phyloP scores from a whole-genome alignment of 2,888 invertebrate species.

The Lymantria dispar region DNA sequence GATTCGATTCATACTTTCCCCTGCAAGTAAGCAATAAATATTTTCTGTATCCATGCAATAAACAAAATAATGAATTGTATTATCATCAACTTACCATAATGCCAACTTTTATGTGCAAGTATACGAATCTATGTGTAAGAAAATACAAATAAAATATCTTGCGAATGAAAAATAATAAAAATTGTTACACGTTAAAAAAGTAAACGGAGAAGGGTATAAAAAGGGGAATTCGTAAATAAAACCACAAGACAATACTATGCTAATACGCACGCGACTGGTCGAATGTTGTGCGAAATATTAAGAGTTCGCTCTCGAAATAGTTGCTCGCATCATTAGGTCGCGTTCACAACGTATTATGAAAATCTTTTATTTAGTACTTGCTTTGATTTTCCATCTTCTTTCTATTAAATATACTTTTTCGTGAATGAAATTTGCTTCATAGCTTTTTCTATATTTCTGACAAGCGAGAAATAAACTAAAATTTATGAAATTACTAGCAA shows the following conservation, averaged over 20 bases:
- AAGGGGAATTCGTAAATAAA: slow-evolving; percentile 25
- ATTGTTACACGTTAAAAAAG: slow-evolving; percentile 28
- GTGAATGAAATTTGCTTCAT: too few relatives aligned
- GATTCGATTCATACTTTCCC: too few relatives aligned
- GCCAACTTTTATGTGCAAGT: too few relatives aligned
- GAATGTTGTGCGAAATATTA: slow-evolving; percentile 36
- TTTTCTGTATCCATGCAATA: too few relatives aligned
- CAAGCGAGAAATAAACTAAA: too few relatives aligned
- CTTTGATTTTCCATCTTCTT: background rate
- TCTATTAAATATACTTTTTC: background rate
- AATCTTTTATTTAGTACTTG: background rate
- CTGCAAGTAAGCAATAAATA: too few relatives aligned
- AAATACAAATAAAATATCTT: background rate
- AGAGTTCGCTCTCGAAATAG: too few relatives aligned
- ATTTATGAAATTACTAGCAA: too few relatives aligned
- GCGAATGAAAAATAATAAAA: slow-evolving; percentile 26
- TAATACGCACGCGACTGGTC: slow-evolving; percentile 30
- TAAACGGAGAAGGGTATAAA: slow-evolving; percentile 30
- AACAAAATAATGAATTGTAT: too few relatives aligned
- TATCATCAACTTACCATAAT: too few relatives aligned
- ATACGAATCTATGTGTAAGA: background rate
- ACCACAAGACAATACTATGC: slow-evolving; percentile 42
- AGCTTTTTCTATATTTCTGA: too few relatives aligned
- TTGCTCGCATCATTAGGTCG: slow-evolving; percentile 17
- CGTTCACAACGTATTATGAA: slow-evolving; percentile 3